These are phyloP conservation scores for Onchidella celtica DNA, from an alignment of 2,888 invertebrate genomes.

Conservation along the genomic window DNA sequence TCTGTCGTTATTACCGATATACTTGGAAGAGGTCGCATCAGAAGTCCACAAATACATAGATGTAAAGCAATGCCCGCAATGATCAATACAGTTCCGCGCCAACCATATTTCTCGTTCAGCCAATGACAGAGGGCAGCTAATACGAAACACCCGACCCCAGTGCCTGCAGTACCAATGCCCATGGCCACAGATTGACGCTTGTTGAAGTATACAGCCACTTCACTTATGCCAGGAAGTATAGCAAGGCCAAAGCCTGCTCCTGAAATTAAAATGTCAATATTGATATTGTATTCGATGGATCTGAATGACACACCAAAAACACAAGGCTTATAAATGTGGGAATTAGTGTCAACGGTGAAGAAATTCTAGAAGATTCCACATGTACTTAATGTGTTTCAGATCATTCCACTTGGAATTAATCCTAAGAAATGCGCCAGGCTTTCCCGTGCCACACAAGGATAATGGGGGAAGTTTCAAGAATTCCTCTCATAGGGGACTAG, in stretches of 20 bases:
- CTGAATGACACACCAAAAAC: too few relatives aligned
- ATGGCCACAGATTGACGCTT: conserved; percentile 16
- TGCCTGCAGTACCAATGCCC: conserved; percentile 9
- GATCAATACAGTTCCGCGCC: conserved; percentile 16
- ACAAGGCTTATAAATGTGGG: too few relatives aligned
- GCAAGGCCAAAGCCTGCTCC: not conserved
- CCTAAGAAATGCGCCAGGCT: too few relatives aligned
- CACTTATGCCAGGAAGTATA: not conserved
- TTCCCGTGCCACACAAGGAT: too few relatives aligned
- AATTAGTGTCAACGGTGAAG: too few relatives aligned
- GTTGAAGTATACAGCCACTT: conserved; percentile 11
- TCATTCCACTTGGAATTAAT: too few relatives aligned
- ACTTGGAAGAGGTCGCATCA: not conserved
- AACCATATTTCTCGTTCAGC: conserved; percentile 5
- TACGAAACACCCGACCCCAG: not conserved
- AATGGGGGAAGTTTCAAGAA: too few relatives aligned
- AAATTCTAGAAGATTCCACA: too few relatives aligned
- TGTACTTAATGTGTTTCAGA: too few relatives aligned
- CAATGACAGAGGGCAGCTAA: not conserved
- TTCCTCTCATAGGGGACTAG: too few relatives aligned
- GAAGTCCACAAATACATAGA: not conserved
- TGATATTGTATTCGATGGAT: too few relatives aligned
- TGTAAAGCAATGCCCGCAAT: not conserved
- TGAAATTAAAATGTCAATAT: too few relatives aligned
- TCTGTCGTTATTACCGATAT: not conserved